Evolutionary conservation across 2,797 vertebrate genomes (phyloP), one percentile per base, ranked within the genome.

Genomic region (Chiroxiphia lanceolata): DNA sequence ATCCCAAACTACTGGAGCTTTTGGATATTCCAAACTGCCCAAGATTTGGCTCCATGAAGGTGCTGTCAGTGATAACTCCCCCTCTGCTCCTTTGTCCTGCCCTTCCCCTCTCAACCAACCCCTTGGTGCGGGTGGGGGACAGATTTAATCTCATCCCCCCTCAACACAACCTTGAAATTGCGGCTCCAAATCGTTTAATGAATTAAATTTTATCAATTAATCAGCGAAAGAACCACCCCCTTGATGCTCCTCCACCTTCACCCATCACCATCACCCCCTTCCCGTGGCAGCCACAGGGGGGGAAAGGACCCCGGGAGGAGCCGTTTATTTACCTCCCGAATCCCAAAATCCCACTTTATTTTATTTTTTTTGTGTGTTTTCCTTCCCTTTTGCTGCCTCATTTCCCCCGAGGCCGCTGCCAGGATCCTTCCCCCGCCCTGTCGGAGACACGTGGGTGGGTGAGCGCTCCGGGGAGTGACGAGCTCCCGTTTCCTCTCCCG

Each of bases 201-300:
- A 3, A 51, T 87, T 91, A 93, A 90, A 86, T 56, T 34, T 68
- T 33, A 75, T 83, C 65, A 19, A 70, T 95, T 71, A 68, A 59
- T 57, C 77, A 21, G 70, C 3, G 2, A 4, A 57, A 1, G 1
- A 33, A 3, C 17, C 71, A 21, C 3, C 38, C 22, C 21, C 34
- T 3, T 13, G 15, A 1, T 0, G 2, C 23, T 23, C 20, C 51
- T 20, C n/a, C 25, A 17, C 38, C 38, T 40, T 15, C 18, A 29
- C 33, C 54, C 80, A 18, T 4, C 42, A 34, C 25, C 67, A 31
- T 11, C 63, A 21, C 34, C 26, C 20, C 8, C 18, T 15, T 51
- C 50, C 48, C 56, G 21, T 4, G 9, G 40, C 64, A 65, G 9
- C 23, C 81, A 8, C 16, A 1, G 25, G 10, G 26, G 10, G 20